Percentiles rank a stretch among this genome's conserved stretches.
These are phyloP conservation scores for Gisinianus flammeolus DNA, from an alignment of 2,888 invertebrate species.

Conservation along the genomic window DNA sequence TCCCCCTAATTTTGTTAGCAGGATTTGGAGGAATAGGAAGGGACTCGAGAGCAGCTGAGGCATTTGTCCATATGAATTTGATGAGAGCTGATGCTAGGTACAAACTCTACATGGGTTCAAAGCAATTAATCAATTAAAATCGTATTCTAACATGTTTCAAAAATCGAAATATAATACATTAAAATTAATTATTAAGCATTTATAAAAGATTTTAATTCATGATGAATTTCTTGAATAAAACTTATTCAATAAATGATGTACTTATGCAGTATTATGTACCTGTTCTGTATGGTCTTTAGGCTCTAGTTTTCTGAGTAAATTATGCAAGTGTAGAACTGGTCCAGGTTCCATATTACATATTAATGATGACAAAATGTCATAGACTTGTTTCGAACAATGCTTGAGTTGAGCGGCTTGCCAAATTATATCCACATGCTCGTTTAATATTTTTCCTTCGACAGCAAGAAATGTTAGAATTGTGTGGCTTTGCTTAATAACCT, in stretches of 20 bases:
- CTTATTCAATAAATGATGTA: too few species aligned
- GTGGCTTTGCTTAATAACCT: slow-evolving; percentile 90
- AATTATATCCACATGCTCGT: slow-evolving; percentile 88
- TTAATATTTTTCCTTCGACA: slow-evolving; percentile 86
- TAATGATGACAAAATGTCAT: slow-evolving; percentile 85
- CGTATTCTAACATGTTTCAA: too few species aligned
- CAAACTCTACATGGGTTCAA: slow-evolving; percentile 81
- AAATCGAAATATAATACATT: not conserved
- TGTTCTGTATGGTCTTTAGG: slow-evolving; percentile 92
- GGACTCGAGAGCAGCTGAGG: slow-evolving; percentile 60
- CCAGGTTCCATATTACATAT: slow-evolving; percentile 88
- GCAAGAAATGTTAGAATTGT: slow-evolving; percentile 90
- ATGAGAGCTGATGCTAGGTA: slow-evolving; percentile 87
- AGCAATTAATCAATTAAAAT: slow-evolving; percentile 48
- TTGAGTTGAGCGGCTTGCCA: slow-evolving; percentile 96
- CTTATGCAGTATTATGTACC: too few species aligned
- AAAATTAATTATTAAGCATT: too few species aligned
- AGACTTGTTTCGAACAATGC: slow-evolving; percentile 92
- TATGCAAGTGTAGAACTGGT: slow-evolving; percentile 86
- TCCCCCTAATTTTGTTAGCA: slow-evolving; percentile 47
- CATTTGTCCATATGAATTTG: slow-evolving; percentile 87
- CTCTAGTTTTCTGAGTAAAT: slow-evolving; percentile 82
- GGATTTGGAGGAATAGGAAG: slow-evolving; percentile 56
- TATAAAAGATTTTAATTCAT: too few species aligned
- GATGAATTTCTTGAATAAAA: too few species aligned